Percentiles rank a stretch among this genome's conserved stretches.
Evolutionary conservation across 2,888 invertebrate genomes (phyloP).

Genomic region (Escarpia spicata): DNA sequence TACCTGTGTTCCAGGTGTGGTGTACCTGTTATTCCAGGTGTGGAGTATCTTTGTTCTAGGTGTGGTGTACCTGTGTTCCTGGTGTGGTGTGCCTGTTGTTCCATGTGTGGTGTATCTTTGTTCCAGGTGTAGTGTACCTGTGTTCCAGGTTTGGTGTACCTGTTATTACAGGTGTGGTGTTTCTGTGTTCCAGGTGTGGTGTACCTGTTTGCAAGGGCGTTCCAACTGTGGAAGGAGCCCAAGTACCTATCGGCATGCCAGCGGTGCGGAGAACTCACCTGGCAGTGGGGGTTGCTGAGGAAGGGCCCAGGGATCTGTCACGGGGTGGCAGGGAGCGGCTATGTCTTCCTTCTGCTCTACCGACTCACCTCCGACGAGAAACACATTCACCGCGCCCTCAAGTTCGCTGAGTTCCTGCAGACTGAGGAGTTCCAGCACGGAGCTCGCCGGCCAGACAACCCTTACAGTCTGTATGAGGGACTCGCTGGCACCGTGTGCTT

Average conservation of each 20-base stretch:
- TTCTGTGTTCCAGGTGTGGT: slow-evolving; percentile 71
- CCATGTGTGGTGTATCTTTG: no score
- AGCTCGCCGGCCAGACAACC: slow-evolving; percentile 81
- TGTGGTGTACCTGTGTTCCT: no score
- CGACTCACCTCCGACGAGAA: slow-evolving; percentile 78
- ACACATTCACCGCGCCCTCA: slow-evolving; percentile 77
- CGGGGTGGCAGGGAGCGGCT: slow-evolving; percentile 70
- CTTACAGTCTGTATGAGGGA: slow-evolving; percentile 87
- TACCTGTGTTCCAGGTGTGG: no score
- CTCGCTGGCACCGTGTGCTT: slow-evolving; percentile 86
- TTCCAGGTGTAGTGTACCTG: no score
- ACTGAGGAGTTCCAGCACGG: slow-evolving; percentile 62
- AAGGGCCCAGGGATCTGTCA: slow-evolving; percentile 93
- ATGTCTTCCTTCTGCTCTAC: slow-evolving; percentile 71
- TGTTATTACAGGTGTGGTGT: not conserved
- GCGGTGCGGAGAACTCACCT: slow-evolving; percentile 79
- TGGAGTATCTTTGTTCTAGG: no score
- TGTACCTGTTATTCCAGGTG: no score
- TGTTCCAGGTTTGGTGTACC: not conserved
- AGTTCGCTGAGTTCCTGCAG: slow-evolving; percentile 80
- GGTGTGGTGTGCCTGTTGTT: no score
- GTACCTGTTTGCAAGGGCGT: slow-evolving; percentile 85
- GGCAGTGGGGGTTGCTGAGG: slow-evolving; percentile 82
- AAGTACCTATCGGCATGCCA: slow-evolving; percentile 78
- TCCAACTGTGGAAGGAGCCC: slow-evolving; percentile 77